phyloP scores from a whole-genome alignment of 2,888 invertebrate species.

The Saturnia japonica region DNA sequence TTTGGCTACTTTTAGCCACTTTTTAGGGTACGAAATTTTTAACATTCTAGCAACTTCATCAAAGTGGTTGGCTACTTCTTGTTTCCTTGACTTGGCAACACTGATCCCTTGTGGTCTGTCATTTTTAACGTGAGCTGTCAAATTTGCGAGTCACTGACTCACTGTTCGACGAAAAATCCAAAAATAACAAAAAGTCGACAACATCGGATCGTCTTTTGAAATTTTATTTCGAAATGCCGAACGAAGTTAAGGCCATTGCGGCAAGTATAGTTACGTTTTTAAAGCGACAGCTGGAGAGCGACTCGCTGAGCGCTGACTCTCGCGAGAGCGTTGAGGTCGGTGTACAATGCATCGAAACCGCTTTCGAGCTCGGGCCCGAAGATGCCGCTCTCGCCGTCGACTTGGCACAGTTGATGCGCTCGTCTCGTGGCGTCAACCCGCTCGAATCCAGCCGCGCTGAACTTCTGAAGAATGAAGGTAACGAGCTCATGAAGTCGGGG shows the following conservation, averaged over 20 bases:
- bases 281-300: constrained; percentile 78
- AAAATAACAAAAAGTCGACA: constrained; percentile 45
- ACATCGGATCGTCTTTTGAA: background rate
- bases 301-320: constrained; percentile 66
- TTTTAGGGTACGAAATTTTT: too few relatives aligned
- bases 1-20: too few relatives aligned
- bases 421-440: constrained; percentile 37
- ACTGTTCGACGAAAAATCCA: constrained; percentile 41
- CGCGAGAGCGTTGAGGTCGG: constrained; percentile 95
- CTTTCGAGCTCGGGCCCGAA: constrained; percentile 86
- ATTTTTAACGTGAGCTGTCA: constrained; percentile 22
- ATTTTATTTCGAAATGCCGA: constrained; percentile 51
- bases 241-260: constrained; percentile 71
- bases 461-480: constrained; percentile 92
- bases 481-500: constrained; percentile 92
- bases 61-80: too few relatives aligned
- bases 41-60: too few relatives aligned
- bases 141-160: constrained; percentile 39
- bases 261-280: constrained; percentile 82
- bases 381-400: constrained; percentile 65
- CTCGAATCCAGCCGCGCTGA: constrained; percentile 84
- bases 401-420: constrained; percentile 57
- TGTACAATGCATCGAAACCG: constrained; percentile 95
- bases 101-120: too few relatives aligned
- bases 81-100: too few relatives aligned